These are phyloP conservation scores for Cyclophora albipunctata DNA, from an alignment of 2,888 invertebrate species.

Conservation along the genomic window DNA sequence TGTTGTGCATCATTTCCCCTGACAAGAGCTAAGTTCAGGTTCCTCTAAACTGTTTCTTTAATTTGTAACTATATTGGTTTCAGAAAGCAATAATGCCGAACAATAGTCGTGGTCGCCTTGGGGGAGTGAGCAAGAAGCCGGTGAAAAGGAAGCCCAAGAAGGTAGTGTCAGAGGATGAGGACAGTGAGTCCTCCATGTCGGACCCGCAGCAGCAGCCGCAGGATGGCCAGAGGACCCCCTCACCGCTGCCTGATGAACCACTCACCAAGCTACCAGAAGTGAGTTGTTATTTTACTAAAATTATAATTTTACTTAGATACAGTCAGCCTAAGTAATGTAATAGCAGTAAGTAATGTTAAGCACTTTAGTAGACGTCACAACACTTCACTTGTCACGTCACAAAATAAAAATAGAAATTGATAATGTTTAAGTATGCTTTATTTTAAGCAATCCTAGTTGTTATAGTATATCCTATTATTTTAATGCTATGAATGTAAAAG, in stretches of 20 bases:
- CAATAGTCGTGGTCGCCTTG: no score
- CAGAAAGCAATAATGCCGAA: no score
- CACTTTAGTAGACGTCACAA: background rate
- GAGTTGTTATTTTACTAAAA: conserved; percentile 2
- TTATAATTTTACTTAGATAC: background rate
- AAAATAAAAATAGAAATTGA: no score
- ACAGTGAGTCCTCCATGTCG: conserved; percentile 39
- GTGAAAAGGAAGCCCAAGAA: conserved; percentile 6
- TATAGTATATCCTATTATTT: background rate
- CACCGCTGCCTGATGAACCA: conserved; percentile 75
- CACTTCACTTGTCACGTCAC: background rate
- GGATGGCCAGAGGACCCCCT: conserved; percentile 49
- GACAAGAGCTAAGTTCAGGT: no score
- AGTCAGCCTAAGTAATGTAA: background rate
- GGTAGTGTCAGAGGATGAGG: conserved; percentile 44
- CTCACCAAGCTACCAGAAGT: conserved; percentile 79
- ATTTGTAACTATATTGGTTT: no score
- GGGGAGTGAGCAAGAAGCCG: no score
- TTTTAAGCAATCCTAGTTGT: background rate
- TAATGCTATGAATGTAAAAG: background rate
- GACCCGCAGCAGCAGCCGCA: conserved; percentile 25
- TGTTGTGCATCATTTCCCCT: no score
- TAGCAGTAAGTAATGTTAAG: background rate
- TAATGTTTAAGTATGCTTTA: no score
- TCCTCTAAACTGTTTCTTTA: no score